Evolutionary conservation across 2,888 invertebrate genomes (phyloP).

Genomic region (Fragum sueziense): DNA sequence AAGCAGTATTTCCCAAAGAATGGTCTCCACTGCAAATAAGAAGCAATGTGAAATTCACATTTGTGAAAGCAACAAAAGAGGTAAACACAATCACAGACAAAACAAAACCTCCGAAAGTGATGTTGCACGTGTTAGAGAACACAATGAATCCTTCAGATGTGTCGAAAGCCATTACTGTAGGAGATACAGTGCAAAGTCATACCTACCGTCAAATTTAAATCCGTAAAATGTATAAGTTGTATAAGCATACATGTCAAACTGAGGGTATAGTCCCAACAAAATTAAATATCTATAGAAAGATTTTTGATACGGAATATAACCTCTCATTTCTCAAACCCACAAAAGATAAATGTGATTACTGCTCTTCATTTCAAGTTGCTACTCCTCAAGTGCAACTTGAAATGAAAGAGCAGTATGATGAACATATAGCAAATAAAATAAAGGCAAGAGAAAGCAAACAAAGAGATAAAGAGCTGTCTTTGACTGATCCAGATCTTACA

Average conservation of each 20-base stretch:
- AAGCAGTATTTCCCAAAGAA: conserved; percentile 12
- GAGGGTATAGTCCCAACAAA: not conserved
- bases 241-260: conserved; percentile 1
- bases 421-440: conserved; percentile 39
- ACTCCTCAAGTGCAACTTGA: conserved; percentile 12
- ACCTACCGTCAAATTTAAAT: conserved; percentile 24
- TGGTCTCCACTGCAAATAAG: not conserved
- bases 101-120: conserved; percentile 3
- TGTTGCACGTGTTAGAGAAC: conserved; percentile 5
- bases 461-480: conserved; percentile 23
- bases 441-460: conserved; percentile 25
- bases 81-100: not conserved
- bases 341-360: conserved; percentile 44
- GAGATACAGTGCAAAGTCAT: conserved; percentile 19
- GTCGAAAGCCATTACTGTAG: conserved; percentile 55
- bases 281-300: conserved; percentile 11
- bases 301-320: conserved; percentile 44
- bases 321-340: conserved; percentile 32
- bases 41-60: not conserved
- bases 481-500: not conserved
- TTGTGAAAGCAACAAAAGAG: conserved; percentile 12
- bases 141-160: conserved; percentile 29
- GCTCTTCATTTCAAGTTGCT: conserved; percentile 10
- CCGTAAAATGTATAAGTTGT: conserved; percentile 39
- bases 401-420: conserved; percentile 13